A percentile compares a stretch with the other conserved stretches of the same genome.
These are phyloP conservation scores for Mus spretus DNA, from an alignment of 2,797 vertebrate species.

Conservation along the genomic window DNA sequence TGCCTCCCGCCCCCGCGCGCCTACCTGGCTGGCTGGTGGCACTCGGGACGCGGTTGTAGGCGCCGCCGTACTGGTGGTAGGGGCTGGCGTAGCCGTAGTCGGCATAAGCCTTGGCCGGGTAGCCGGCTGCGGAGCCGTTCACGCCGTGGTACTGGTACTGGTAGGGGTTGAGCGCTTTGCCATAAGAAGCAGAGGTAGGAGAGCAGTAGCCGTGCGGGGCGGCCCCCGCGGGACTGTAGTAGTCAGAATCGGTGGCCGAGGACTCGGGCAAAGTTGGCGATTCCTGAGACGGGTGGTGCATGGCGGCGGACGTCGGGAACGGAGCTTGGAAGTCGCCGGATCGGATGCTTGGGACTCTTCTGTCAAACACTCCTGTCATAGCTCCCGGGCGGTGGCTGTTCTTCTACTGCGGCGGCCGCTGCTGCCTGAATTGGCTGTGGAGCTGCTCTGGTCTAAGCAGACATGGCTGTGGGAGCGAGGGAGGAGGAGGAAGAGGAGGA, in stretches of 20 bases:
- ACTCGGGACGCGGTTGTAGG: slow-evolving; percentile 95
- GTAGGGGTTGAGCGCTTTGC: slow-evolving; percentile 97
- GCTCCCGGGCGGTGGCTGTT: slow-evolving; percentile 84
- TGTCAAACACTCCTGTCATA: slow-evolving; percentile 99
- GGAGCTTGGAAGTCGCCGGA: slow-evolving; percentile 95
- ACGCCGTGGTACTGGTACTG: slow-evolving; percentile 98
- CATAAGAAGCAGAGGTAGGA: slow-evolving; percentile 95
- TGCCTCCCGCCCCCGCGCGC: background rate
- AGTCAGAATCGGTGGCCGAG: slow-evolving; percentile 98
- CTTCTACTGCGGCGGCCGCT: slow-evolving; percentile 77
- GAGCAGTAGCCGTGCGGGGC: slow-evolving; percentile 96
- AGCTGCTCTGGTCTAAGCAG: slow-evolving; percentile 91
- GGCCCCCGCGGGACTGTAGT: slow-evolving; percentile 94
- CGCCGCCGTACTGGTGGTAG: slow-evolving; percentile 96
- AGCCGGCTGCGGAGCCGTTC: slow-evolving; percentile 93
- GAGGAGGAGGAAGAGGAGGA: slow-evolving; percentile 82
- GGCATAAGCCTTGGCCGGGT: slow-evolving; percentile 91
- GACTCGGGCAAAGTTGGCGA: slow-evolving; percentile 99
- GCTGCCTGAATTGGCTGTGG: slow-evolving; percentile 80
- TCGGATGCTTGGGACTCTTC: slow-evolving; percentile 96
- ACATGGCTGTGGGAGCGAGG: slow-evolving; percentile 90
- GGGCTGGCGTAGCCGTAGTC: slow-evolving; percentile 96
- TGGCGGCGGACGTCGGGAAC: slow-evolving; percentile 95
- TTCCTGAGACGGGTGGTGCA: slow-evolving; percentile 99
- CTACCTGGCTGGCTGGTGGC: slow-evolving; percentile 95